Evolutionary conservation across 2,888 invertebrate genomes (phyloP).

Genomic region (Melinaea marsaeus): DNA sequence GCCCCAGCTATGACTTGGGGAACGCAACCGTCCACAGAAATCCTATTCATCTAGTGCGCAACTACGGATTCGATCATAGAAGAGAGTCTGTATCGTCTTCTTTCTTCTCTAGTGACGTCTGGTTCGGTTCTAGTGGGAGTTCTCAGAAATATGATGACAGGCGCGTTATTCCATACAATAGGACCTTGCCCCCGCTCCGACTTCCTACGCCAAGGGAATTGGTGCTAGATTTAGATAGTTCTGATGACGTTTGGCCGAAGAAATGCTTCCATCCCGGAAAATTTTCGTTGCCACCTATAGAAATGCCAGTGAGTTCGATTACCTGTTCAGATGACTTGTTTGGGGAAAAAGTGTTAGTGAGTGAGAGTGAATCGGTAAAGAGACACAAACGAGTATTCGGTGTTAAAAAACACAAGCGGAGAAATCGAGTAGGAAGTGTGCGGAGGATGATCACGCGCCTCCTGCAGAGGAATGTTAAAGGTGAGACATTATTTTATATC

Average conservation of each 20-base stretch:
- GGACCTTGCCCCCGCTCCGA: constrained; percentile 58
- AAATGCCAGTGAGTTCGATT: constrained; percentile 42
- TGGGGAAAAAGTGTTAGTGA: constrained; percentile 31
- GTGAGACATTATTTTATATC: constrained; percentile 35
- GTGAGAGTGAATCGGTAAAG: constrained; percentile 30
- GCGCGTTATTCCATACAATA: constrained; percentile 47
- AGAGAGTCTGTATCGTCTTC: constrained; percentile 52
- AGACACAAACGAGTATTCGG: constrained; percentile 26
- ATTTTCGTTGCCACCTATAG: constrained; percentile 43
- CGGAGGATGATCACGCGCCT: constrained; percentile 55
- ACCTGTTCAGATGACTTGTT: constrained; percentile 21
- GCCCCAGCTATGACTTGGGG: constrained; percentile 43
- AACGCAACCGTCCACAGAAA: constrained; percentile 43
- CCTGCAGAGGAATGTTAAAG: constrained; percentile 52
- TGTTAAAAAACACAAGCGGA: constrained; percentile 30
- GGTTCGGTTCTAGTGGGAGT: constrained; percentile 50
- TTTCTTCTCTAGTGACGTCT: constrained; percentile 52
- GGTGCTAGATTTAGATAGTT: constrained; percentile 35
- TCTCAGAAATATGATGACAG: constrained; percentile 42
- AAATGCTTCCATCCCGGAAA: constrained; percentile 38
- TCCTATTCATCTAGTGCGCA: constrained; percentile 42
- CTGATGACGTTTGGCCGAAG: constrained; percentile 53
- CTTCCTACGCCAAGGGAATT: constrained; percentile 48
- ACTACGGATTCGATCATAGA: constrained; percentile 37
- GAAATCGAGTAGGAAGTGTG: constrained; percentile 47